These are phyloP conservation scores for Megaceryle maxima DNA, from an alignment of 2,113 vertebrate species.

Conservation along the genomic window DNA sequence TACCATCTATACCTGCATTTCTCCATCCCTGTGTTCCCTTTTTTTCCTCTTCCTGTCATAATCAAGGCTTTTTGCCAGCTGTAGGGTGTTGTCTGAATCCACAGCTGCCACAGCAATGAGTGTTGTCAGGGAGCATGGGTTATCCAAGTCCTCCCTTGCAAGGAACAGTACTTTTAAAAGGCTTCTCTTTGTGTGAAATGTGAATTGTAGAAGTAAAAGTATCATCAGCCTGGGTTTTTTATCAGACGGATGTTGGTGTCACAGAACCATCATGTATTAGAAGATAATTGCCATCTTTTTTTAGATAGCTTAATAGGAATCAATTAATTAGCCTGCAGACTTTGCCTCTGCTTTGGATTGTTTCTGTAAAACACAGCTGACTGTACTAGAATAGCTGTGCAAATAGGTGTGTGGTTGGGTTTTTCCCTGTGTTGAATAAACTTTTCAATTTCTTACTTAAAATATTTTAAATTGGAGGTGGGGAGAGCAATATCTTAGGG, in stretches of 20 bases:
- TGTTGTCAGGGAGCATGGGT: background rate
- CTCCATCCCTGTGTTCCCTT: background rate
- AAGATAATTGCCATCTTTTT: background rate
- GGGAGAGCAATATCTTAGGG: background rate
- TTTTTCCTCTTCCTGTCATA: background rate
- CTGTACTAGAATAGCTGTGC: rapidly evolving
- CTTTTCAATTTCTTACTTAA: background rate
- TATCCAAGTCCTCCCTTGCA: rapidly evolving
- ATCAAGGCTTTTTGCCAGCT: background rate
- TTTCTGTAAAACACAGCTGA: background rate
- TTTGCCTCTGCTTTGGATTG: background rate
- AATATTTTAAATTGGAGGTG: background rate
- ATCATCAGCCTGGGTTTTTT: background rate
- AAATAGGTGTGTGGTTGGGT: background rate
- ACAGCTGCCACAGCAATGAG: background rate
- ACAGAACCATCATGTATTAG: too few species aligned
- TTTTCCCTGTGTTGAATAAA: background rate
- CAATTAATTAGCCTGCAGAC: background rate
- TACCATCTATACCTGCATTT: rapidly evolving
- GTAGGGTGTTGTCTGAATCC: background rate
- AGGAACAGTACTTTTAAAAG: background rate
- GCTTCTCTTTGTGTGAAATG: background rate
- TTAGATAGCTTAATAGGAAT: background rate
- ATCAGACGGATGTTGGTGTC: background rate
- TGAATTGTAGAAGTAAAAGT: background rate